These are phyloP conservation scores for Habrosyne pyritoides DNA, from an alignment of 2,888 invertebrate species.

Conservation along the genomic window DNA sequence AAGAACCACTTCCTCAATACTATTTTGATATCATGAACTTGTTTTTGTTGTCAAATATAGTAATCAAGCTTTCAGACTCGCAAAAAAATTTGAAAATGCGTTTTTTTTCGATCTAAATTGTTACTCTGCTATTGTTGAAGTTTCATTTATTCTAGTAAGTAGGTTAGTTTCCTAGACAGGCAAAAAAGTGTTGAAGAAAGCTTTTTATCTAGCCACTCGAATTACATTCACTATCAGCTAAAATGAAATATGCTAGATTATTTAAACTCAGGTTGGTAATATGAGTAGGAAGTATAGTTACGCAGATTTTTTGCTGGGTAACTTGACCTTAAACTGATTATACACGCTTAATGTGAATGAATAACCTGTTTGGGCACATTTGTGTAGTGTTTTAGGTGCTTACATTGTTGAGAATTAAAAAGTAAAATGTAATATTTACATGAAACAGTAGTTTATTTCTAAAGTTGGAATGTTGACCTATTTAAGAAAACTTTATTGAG, in stretches of 20 bases:
- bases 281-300: constrained; percentile 16
- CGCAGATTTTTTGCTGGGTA: constrained; percentile 12
- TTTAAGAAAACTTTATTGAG: no score
- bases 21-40: background rate
- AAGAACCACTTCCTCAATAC: background rate
- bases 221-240: background rate
- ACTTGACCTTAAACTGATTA: constrained; percentile 20
- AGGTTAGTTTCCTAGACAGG: background rate
- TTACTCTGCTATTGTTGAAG: background rate
- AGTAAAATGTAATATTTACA: background rate
- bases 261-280: background rate
- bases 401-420: background rate
- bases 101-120: background rate
- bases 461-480: background rate
- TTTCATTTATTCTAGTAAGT: background rate
- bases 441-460: background rate
- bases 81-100: background rate
- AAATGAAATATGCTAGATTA: background rate
- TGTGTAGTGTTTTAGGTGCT: background rate
- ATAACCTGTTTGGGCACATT: constrained; percentile 23
- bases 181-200: background rate
- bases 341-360: constrained; percentile 13
- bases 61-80: background rate
- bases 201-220: background rate
- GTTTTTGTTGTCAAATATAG: background rate